Base-by-base conservation (phyloP, 2,888 invertebrate genomes). In the Agonopterix heracliana region DNA sequence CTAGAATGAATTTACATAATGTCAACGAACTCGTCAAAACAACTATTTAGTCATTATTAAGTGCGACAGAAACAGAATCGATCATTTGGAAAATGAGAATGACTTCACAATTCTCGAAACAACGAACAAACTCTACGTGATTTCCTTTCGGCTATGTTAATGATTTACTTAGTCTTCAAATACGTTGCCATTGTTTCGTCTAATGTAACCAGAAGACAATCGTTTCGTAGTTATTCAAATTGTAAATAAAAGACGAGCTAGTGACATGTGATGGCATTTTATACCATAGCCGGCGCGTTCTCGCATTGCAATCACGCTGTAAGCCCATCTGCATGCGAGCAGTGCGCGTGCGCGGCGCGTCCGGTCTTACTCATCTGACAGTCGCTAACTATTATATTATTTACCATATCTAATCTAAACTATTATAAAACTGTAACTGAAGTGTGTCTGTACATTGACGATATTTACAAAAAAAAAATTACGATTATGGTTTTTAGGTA, bases 291-390 rank as follows among this genome's bases (percentile, higher is more conserved):
- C 62, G 80, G 75, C 57, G 64, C 63, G 75, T 73, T 82, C 83
- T 80, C 72, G 85, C 75, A 86, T 86, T 77, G 81, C 82, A 78
- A 86, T 80, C 82, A 80, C 76, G 78, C 57, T 60, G 66, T 59
- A 55, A 60, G 66, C 66, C 71, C 74, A 85, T 85, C 83, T 80
- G 80, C 84, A 86, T 86, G 87, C 82, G 69, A 64, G 65, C 61
- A 61, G 74, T 71, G 69, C 63, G 64, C 66, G 74, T 71, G 69
- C 63, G 64, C 66, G 61, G 59, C 66, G 82, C 86, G 84, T 87
- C 87, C 87, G 87, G 86, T 78, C 74, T 78, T 83, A 81, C 82
- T 83, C 84, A 81, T 81, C 77, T 78, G 70, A 73, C 75, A 71
- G 64, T 73, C 69, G 68, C 67, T 73, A 68, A 71, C 75, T 75